Evolutionary conservation across 2,888 invertebrate species (phyloP), one percentile per base, ranked within the genome.

Genomic region (Pachymerium ferrugineum): DNA sequence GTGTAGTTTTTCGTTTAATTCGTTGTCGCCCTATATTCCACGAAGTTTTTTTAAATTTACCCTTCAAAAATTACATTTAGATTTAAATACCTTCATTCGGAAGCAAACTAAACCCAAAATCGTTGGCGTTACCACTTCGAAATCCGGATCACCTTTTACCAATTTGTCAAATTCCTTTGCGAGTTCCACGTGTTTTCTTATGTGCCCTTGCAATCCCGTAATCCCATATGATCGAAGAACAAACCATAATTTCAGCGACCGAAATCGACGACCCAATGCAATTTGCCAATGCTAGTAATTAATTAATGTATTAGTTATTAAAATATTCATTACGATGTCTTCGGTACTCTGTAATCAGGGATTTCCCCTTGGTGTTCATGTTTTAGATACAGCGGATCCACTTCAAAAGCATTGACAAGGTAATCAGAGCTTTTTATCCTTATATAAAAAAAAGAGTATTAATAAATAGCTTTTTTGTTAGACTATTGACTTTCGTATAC

Each of bases 191-290:
- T 84, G 83, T 85, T 86, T 86, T 73, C 94, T 87, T 29, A 97
- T 89, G 80, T 91, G 88, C 3, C 86, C 86, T 78, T 91, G 89
- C 3, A 97, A 83, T 3, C 93, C 92, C 80, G 90, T 88, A 3
- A 89, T 88, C 0, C 97, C 97, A 78, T 91, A 90, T 74, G 90
- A 84, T 77, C 94, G 87, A 78, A 97, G 84, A 0, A 93, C 93
- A 76, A 94, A 93, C 97, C 97, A 97, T n/a, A 97, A 83, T 82
- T 97, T 97, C 22, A 97, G 83, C 0, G 97, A 88, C 69, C 96
- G 87, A 82, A 97, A 96, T 77, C 94, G 86, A 75, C 96, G 86
- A 0, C 94, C 94, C 28, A 95, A 84, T 3, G 93, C 89, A 80
- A 94, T 91, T 83, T 93, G 92, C 92, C 92, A 93, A 80, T 93